These are phyloP conservation scores for Neelides sp. DNA, from an alignment of 1,140 invertebrate genomes.

Conservation along the genomic window DNA sequence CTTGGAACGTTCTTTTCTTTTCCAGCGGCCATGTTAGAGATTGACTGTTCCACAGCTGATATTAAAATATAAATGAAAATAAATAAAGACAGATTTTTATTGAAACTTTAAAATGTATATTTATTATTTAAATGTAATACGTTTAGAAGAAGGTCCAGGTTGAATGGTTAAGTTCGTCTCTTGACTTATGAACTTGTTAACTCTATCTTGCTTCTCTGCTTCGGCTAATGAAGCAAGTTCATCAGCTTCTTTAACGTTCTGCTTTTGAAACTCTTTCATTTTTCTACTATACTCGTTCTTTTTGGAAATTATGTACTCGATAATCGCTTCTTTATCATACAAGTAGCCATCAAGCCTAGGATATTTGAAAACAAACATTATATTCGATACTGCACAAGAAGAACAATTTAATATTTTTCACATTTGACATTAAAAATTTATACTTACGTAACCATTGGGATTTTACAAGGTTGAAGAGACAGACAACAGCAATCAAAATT, in stretches of 20 bases:
- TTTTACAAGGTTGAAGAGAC: conserved; percentile 85
- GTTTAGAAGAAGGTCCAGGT: too few species aligned
- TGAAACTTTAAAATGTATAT: neutral
- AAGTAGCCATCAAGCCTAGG: conserved; percentile 79
- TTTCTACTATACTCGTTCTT: conserved; percentile 83
- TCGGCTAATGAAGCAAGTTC: conserved; percentile 54
- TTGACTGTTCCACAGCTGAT: conserved; percentile 34
- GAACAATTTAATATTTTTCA: neutral
- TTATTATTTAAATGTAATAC: too few species aligned
- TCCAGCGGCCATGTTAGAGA: conserved; percentile 62
- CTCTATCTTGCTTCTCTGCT: conserved; percentile 54
- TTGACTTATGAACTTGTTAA: conserved; percentile 53
- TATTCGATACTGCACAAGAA: too few species aligned
- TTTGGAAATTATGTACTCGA: conserved; percentile 90
- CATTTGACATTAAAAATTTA: conserved; percentile 3
- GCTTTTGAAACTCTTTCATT: conserved; percentile 85
- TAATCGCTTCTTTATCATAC: conserved; percentile 93
- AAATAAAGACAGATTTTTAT: neutral
- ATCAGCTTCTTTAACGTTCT: conserved; percentile 50
- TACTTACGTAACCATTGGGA: conserved; percentile 70
- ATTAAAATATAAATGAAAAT: conserved; percentile 7
- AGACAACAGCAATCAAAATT: conserved; percentile 97
- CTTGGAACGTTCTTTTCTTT: conserved; percentile 69
- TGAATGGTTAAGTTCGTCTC: too few species aligned
- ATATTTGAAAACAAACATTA: too few species aligned